Percentiles rank a stretch among this genome's conserved stretches.
Evolutionary conservation across 23 tunicate species (phyloP).

Genomic region (Ascidia mentula): DNA sequence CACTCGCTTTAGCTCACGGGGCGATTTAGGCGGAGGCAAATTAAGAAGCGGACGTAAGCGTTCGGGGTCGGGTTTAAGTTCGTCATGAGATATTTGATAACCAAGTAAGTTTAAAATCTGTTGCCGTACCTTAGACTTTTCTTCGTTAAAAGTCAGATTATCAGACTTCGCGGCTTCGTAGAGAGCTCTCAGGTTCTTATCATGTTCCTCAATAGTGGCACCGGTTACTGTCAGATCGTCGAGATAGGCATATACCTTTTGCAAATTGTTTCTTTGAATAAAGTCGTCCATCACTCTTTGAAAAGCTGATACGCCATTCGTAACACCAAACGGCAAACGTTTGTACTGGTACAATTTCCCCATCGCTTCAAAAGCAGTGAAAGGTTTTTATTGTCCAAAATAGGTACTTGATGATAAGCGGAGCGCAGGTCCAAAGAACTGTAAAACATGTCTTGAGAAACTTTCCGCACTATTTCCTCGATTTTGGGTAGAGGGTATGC

Average conservation of each 20-base stretch:
- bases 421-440: slow-evolving; percentile 10
- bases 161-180: not conserved
- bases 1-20: not conserved
- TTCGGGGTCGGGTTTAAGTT: not conserved
- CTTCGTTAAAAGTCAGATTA: slow-evolving; percentile 11
- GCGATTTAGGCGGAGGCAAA: not conserved
- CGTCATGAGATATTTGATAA: not conserved
- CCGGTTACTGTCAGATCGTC: not conserved
- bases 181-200: not conserved
- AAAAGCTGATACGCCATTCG: not conserved
- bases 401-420: slow-evolving; percentile 9
- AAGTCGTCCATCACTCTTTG: not conserved
- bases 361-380: too few relatives aligned
- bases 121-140: not conserved
- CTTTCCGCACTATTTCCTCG: not conserved
- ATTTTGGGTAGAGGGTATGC: slow-evolving; percentile 8
- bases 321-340: slow-evolving; percentile 3
- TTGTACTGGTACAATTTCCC: not conserved
- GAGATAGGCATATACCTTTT: not conserved
- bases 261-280: not conserved
- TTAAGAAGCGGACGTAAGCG: slow-evolving; percentile 10
- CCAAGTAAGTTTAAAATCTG: not conserved
- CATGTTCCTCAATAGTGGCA: not conserved
- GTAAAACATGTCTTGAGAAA: not conserved
- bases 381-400: too few relatives aligned